A percentile compares a stretch with the other conserved stretches of the same genome.
Conservation (phyloP, 2,113 vertebrate genomes). For the Burhinus oedicnemus region DNA sequence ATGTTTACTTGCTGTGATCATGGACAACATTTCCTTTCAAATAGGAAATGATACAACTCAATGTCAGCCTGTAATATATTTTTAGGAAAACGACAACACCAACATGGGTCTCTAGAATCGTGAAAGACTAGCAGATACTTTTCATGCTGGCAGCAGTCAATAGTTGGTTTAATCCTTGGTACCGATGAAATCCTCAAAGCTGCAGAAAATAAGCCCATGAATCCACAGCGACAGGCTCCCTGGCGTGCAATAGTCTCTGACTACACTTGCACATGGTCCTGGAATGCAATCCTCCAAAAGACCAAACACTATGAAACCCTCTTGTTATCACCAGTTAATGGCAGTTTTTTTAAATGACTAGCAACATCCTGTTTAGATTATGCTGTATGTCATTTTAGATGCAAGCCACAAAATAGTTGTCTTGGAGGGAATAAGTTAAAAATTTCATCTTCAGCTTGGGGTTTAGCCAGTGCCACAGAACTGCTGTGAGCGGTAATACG, state of each 20-base stretch:
- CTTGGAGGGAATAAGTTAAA: background rate
- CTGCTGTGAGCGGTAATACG: background rate
- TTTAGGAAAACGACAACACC: background rate
- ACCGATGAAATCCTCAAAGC: background rate
- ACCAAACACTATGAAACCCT: background rate
- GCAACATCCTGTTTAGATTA: background rate
- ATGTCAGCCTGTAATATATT: background rate
- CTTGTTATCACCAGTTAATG: background rate
- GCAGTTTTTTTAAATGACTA: background rate
- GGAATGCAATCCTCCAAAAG: background rate
- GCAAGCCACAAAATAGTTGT: background rate
- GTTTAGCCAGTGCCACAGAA: background rate
- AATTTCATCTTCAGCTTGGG: background rate
- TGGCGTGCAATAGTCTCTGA: accelerated
- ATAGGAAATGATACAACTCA: slow-evolving; percentile 25
- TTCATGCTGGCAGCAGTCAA: background rate
- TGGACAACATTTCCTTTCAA: slow-evolving; percentile 16
- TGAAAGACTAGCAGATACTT: background rate
- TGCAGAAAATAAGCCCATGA: background rate
- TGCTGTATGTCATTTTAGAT: background rate
- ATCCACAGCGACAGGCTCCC: background rate
- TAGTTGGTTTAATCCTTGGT: background rate
- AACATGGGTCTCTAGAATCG: background rate
- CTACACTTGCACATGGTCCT: background rate
- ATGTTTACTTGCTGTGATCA: slow-evolving; percentile 54